Evolutionary conservation across 2,113 vertebrate genomes (phyloP), one percentile per base, ranked within the genome.

Genomic region (Sciurus niger): DNA sequence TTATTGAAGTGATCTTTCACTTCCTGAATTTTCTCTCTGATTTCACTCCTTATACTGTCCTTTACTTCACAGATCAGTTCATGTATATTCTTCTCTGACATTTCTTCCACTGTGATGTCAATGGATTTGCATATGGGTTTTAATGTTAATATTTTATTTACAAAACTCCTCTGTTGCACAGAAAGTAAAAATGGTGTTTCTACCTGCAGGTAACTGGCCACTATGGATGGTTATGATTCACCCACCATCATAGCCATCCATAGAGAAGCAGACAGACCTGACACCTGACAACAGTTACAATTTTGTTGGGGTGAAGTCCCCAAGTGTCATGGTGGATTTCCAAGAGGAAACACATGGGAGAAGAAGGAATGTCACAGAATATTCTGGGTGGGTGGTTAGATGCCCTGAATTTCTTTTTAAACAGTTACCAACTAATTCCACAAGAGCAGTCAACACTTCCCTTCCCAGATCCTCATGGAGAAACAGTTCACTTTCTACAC

Each of bases 141-240:
- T 32, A 99, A 99, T 98, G 98, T 99, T 99, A 99, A 99, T 98
- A 99, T 98, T 99, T 99, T 99, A 99, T 99, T 99, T 99, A 99
- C 98, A 99, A 99, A 99, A 98, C 97, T 98, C 34, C 65, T 83
- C 98, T 98, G 74, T 95, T 98, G 98, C 98, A 99, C 98, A 99
- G 98, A 99, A 99, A 99, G 98, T 99, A 99, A 99, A 99, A 99
- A 99, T 98, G 99, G 53, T 99, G 98, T 99, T 99, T 98, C 98
- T 98, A 99, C 98, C 98, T 98, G 98, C 98, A 97, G 96, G 98
- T 98, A 98, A 98, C 98, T 98, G 97, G 98, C 97, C 77, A 98
- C 98, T 98, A 98, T 98, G 97, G 97, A 98, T 98, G 98, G 46
- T 48, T 6, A 48, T 48, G 46, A 9, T 9, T 48, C 46, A 48